phyloP scores from a whole-genome alignment of 2,797 vertebrate species.

The Nyctalus aviator region DNA sequence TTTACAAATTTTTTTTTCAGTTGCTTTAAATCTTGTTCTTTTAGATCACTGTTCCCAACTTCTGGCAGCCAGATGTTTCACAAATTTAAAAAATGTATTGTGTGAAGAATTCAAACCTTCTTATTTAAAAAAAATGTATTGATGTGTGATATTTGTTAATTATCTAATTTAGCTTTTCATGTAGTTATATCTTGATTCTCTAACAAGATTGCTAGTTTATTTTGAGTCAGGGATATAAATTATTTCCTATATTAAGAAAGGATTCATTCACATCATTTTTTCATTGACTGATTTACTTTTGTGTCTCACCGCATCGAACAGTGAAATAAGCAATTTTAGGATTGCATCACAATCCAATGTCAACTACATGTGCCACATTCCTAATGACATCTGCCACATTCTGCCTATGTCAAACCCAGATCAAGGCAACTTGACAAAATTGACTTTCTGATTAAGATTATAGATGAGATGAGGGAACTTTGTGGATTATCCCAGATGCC shows the following conservation, averaged over 20 bases:
- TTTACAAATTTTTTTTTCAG: background rate
- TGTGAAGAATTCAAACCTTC: conserved; percentile 21
- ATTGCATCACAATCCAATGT: background rate
- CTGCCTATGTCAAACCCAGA: background rate
- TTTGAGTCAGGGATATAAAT: background rate
- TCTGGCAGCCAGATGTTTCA: conserved; percentile 73
- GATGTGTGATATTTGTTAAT: conserved; percentile 21
- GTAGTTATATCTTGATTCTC: background rate
- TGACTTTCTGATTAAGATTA: conserved; percentile 7
- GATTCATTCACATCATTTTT: background rate
- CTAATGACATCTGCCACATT: background rate
- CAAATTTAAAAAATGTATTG: conserved; percentile 53
- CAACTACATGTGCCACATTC: background rate
- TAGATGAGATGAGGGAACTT: background rate
- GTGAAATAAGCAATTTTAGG: conserved; percentile 33
- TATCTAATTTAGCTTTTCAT: background rate
- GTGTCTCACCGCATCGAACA: background rate
- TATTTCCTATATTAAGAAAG: background rate
- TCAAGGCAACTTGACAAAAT: background rate
- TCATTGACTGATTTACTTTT: conserved; percentile 13
- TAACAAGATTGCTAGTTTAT: background rate
- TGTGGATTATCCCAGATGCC: background rate
- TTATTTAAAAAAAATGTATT: conserved; percentile 22
- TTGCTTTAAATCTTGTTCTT: conserved; percentile 63
- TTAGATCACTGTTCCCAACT: conserved; percentile 38